Percentiles rank a stretch among this genome's conserved stretches.
Evolutionary conservation across 2,888 invertebrate genomes (phyloP).

Genomic region (Diplazon laetatorius): DNA sequence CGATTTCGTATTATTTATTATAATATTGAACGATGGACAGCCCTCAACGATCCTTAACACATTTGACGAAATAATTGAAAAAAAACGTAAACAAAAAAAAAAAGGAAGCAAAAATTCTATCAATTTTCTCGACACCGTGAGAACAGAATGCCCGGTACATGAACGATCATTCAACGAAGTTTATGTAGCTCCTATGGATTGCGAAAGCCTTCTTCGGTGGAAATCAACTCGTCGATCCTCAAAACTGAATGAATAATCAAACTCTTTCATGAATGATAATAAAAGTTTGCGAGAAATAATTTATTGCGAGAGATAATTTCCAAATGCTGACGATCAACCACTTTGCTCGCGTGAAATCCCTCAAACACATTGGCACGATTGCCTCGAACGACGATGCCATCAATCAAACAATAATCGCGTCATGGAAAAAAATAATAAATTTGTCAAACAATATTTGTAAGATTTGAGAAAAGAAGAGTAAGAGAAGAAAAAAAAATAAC

Average conservation of each 20-base stretch:
- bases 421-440: conserved; percentile 46
- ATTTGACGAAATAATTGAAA: conserved; percentile 20
- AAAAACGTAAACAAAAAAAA: not conserved
- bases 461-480: conserved; percentile 53
- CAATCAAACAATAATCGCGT: conserved; percentile 49
- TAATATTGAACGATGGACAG: conserved; percentile 26
- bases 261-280: no score
- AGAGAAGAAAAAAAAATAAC: conserved; percentile 50
- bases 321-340: conserved; percentile 13
- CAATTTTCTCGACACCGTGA: conserved; percentile 55
- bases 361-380: conserved; percentile 19
- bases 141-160: conserved; percentile 69
- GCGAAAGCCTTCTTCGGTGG: conserved; percentile 1
- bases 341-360: not conserved
- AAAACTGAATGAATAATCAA: conserved; percentile 59
- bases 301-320: not conserved
- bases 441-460: conserved; percentile 53
- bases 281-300: conserved; percentile 51
- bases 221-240: conserved; percentile 5
- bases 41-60: conserved; percentile 34
- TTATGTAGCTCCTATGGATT: conserved; percentile 11
- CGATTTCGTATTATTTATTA: conserved; percentile 13
- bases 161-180: conserved; percentile 49
- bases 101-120: conserved; percentile 35
- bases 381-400: conserved; percentile 55